Evolutionary conservation across 2,797 vertebrate species (phyloP), one percentile per base, ranked within the genome.

Genomic region (Microctenopoma steveboyesi): DNA sequence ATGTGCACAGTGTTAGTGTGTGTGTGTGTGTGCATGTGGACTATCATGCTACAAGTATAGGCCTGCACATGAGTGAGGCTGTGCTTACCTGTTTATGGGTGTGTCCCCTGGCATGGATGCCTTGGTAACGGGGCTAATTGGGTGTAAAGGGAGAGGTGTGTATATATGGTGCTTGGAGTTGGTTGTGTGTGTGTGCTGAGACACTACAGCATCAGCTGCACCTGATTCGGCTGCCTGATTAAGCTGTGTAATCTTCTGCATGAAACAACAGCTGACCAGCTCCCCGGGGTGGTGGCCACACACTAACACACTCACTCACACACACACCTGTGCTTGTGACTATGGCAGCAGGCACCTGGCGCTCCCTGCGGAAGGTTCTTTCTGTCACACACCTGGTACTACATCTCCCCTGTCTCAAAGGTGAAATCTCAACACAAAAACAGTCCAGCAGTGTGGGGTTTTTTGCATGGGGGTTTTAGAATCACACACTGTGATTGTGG

Each of bases 41-140:
- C 35, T 4, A 58, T 67, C n/a, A 53, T 65, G 25, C 53, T 73
- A 69, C 88, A 81, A 72, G 86, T 73, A 74, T 48, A 64, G 81
- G 70, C 86, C 70, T 89, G 94, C 92, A 93, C 92, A 94, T 93
- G 91, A 94, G 91, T 92, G 92, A 92, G 88, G 82, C 91, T 91
- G 91, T 90, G 91, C 92, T 93, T 94, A 96, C 94, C 95, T 96
- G 95, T 88, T 90, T 91, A 86, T 94, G 94, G 95, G 94, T 93
- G 93, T 95, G 92, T 96, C 96, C 95, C 95, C 85, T 92, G 91
- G 94, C 90, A 88, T 92, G 93, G 91, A 93, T 91, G 90, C 93
- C 93, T 91, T 86, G 91, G 95, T 96, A 96, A 95, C 95, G 81
- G 95, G 95, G 95, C 95, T 97, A 98, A 97, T 97, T 97, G 96